These are phyloP conservation scores for Metalampra italica DNA, from an alignment of 2,888 invertebrate genomes.

Conservation along the genomic window DNA sequence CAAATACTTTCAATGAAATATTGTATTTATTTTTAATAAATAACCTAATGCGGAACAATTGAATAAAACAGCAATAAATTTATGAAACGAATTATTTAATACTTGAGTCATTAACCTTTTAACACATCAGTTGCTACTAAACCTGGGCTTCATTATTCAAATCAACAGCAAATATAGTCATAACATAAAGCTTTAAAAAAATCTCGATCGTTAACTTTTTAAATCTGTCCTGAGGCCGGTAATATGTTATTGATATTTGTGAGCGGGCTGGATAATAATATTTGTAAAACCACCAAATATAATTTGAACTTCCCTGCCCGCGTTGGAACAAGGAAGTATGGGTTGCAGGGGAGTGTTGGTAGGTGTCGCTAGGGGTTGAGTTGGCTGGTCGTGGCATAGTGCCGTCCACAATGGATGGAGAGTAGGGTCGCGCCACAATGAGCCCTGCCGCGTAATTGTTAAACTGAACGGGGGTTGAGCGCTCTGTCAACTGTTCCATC, in stretches of 20 bases:
- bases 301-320: conserved; percentile 38
- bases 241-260: conserved; percentile 78
- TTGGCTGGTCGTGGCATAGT: conserved; percentile 46
- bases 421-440: conserved; percentile 72
- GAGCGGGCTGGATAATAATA: conserved; percentile 76
- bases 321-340: conserved; percentile 15
- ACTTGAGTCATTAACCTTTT: background rate
- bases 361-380: conserved; percentile 29
- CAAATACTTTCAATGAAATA: too few species aligned
- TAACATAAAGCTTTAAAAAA: conserved; percentile 44
- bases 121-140: background rate
- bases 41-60: too few species aligned
- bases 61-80: background rate
- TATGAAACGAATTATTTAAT: background rate
- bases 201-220: conserved; percentile 64
- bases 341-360: conserved; percentile 23
- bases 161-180: conserved; percentile 44
- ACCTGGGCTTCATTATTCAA: conserved; percentile 19
- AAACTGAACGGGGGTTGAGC: conserved; percentile 74
- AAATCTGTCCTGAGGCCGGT: conserved; percentile 70
- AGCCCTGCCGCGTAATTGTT: conserved; percentile 74
- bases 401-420: conserved; percentile 70
- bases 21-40: too few species aligned
- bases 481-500: conserved; percentile 71
- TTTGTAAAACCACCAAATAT: conserved; percentile 59